Percentiles rank a stretch among this genome's conserved stretches.
phyloP scores from a whole-genome alignment of 1,140 invertebrate genomes.

The Zaprionus ghesquierei region DNA sequence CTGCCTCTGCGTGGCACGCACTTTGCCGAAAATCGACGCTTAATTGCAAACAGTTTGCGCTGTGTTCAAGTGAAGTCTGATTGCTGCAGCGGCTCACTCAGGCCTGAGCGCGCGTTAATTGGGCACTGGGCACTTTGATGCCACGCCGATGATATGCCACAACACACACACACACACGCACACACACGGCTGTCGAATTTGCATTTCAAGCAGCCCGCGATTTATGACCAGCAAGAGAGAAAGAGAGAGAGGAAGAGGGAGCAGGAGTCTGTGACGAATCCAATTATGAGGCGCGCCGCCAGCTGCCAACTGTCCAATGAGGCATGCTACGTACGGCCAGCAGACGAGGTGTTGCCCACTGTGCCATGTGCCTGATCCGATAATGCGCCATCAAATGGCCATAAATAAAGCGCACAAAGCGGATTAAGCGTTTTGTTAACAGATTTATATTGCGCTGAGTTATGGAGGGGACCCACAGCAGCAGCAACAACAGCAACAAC shows the following conservation, averaged over 20 bases:
- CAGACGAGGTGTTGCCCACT: constrained; percentile 11
- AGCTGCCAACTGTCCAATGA: constrained; percentile 67
- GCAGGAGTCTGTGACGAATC: constrained; percentile 63
- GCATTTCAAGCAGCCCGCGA: constrained; percentile 78
- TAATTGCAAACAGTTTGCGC: constrained; percentile 68
- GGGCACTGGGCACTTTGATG: constrained; percentile 72
- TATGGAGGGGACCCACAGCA: constrained; percentile 42
- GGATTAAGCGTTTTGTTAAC: constrained; percentile 81
- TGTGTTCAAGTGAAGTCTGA: constrained; percentile 76
- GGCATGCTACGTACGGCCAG: constrained; percentile 16
- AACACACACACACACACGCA: constrained; percentile 3
- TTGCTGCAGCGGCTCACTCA: constrained; percentile 34
- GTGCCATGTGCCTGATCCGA: constrained; percentile 76
- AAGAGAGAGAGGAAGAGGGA: neutral
- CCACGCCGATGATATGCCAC: constrained; percentile 71
- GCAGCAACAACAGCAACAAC: neutral
- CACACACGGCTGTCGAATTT: constrained; percentile 53
- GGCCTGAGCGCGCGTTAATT: constrained; percentile 39
- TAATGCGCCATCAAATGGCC: constrained; percentile 78
- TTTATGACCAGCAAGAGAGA: constrained; percentile 55
- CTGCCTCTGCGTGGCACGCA: constrained; percentile 35
- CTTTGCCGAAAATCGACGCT: constrained; percentile 54
- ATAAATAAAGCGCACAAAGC: constrained; percentile 77
- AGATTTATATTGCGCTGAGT: constrained; percentile 79
- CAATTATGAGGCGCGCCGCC: constrained; percentile 78